Conservation (phyloP, 37 sponge, comb jelly and placozoan species). For the Axinella damicornis region DNA sequence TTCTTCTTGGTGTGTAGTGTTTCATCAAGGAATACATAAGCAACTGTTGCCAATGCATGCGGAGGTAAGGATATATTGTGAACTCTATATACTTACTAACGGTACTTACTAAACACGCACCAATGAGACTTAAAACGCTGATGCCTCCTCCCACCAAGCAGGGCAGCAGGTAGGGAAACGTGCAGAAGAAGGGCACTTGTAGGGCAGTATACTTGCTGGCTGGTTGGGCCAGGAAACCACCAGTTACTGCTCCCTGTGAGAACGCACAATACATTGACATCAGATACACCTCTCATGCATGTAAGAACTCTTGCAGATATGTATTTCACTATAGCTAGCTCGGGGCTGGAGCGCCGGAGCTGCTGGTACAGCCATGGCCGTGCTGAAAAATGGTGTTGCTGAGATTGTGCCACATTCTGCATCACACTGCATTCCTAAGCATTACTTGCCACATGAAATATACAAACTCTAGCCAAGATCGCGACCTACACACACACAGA, state of each 20-base stretch:
- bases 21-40: constrained; percentile 78
- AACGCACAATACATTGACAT: neutral
- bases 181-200: constrained; percentile 76
- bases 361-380: neutral
- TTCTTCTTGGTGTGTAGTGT: constrained; percentile 59
- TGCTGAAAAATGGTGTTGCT: too few relatives aligned
- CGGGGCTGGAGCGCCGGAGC: neutral
- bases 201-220: constrained; percentile 78
- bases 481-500: too few relatives aligned
- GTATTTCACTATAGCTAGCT: neutral
- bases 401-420: too few relatives aligned
- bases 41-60: constrained; percentile 18
- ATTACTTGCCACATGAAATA: too few relatives aligned
- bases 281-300: too few relatives aligned
- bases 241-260: constrained; percentile 76
- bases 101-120: too few relatives aligned
- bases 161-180: constrained; percentile 85
- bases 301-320: too few relatives aligned
- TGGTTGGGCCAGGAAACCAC: constrained; percentile 90
- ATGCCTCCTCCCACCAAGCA: constrained; percentile 72
- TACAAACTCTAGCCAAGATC: too few relatives aligned
- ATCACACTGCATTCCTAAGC: too few relatives aligned
- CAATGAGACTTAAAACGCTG: constrained; percentile 43
- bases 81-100: too few relatives aligned
- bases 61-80: too few relatives aligned